These are phyloP conservation scores for Chouioia cunea DNA, from an alignment of 2,888 invertebrate species.

Conservation along the genomic window DNA sequence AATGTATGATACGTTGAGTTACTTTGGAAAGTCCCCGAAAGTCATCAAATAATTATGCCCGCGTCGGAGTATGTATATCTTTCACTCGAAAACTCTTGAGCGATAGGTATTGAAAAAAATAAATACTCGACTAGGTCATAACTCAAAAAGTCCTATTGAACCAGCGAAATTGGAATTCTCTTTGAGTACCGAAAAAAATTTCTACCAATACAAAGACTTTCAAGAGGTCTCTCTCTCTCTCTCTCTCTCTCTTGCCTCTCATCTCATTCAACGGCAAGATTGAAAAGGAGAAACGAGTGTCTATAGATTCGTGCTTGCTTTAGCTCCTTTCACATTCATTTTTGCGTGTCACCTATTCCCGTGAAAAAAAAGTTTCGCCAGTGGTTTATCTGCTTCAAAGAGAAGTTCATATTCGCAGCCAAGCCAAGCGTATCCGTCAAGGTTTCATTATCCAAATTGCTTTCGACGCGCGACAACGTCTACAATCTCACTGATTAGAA, in stretches of 20 bases:
- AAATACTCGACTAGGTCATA: too few relatives aligned
- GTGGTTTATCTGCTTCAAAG: too few relatives aligned
- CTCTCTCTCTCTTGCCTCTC: too few relatives aligned
- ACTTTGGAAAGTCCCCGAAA: too few relatives aligned
- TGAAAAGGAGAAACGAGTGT: slow-evolving; percentile 19
- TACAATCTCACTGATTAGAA: slow-evolving; percentile 45
- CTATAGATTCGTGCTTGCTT: slow-evolving; percentile 16
- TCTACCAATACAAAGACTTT: background rate
- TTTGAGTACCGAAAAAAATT: background rate
- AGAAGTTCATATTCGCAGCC: too few relatives aligned
- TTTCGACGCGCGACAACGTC: slow-evolving; percentile 21
- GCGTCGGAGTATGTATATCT: too few relatives aligned
- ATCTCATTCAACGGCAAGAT: background rate
- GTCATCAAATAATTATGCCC: too few relatives aligned
- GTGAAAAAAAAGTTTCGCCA: background rate
- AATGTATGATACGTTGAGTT: too few relatives aligned
- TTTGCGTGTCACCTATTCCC: slow-evolving; percentile 13
- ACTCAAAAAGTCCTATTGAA: background rate
- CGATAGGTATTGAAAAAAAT: too few relatives aligned
- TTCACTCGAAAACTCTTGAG: too few relatives aligned
- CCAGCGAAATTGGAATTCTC: slow-evolving; percentile 27
- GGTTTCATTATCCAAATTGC: slow-evolving; percentile 47
- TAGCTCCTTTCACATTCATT: slow-evolving; percentile 4
- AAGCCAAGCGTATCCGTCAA: slow-evolving; percentile 20
- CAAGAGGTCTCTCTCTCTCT: background rate